phyloP scores from a whole-genome alignment of 2,888 invertebrate species.

The Metallyticus violacea region DNA sequence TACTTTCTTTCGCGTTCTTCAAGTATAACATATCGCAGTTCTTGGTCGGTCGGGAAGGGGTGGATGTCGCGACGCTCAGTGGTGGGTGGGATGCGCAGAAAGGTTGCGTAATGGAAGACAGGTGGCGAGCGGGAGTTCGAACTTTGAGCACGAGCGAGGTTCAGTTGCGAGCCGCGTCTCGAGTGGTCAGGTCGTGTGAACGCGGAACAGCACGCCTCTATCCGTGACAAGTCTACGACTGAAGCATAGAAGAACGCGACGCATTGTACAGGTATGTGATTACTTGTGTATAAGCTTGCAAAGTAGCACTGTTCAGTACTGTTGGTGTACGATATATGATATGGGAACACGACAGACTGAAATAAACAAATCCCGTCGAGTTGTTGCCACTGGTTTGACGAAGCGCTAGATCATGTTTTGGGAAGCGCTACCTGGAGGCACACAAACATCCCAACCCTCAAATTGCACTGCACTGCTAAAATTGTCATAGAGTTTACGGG shows the following conservation, averaged over 20 bases:
- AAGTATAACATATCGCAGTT: not conserved
- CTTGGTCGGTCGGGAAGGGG: no score
- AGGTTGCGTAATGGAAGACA: not conserved
- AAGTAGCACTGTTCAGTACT: not conserved
- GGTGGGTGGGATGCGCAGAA: not conserved
- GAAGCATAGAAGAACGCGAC: no score
- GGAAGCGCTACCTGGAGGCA: not conserved
- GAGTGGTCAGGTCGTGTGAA: not conserved
- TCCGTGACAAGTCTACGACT: no score
- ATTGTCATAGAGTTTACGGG: no score
- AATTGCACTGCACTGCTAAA: no score
- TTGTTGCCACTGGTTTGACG: not conserved
- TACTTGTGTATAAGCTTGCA: not conserved
- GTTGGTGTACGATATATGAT: not conserved
- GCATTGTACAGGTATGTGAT: not conserved
- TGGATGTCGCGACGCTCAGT: not conserved
- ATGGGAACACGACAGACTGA: not conserved
- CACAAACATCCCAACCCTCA: no score
- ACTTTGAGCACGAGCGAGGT: no score
- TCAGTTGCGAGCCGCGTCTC: not conserved
- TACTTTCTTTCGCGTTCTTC: not conserved
- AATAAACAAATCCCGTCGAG: no score
- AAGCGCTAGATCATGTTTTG: not conserved
- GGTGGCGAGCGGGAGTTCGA: not conserved
- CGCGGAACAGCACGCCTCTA: not conserved